Conservation (phyloP, 2,797 vertebrate genomes). For the Oryzias sinensis region DNA sequence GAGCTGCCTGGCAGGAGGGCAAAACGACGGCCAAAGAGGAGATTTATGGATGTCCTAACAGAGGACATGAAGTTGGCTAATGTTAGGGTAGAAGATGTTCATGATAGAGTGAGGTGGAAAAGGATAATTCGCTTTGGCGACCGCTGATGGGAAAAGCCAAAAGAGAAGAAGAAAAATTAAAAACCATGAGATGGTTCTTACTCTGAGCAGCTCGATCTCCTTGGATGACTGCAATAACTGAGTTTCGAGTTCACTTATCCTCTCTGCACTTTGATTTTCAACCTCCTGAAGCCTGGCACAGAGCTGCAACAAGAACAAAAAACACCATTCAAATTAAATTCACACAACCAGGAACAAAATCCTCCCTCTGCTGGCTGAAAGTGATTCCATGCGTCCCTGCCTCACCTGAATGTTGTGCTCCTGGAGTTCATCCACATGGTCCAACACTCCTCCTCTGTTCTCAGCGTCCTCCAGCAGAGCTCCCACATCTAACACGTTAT, state of each 20-base stretch:
- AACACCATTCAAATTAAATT: neutral
- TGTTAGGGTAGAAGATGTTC: too few relatives aligned
- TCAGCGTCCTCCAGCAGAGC: conserved; percentile 92
- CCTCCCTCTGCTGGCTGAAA: neutral
- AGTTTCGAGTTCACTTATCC: conserved; percentile 88
- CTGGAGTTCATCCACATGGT: conserved; percentile 88
- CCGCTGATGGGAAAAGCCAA: too few relatives aligned
- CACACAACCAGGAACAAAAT: neutral
- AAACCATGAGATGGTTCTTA: conserved; percentile 39
- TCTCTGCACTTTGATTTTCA: conserved; percentile 82
- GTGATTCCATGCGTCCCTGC: neutral
- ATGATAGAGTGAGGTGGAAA: too few relatives aligned
- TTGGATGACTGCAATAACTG: conserved; percentile 89
- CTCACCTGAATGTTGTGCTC: conserved; percentile 79
- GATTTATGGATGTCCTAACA: too few relatives aligned
- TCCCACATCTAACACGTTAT: conserved; percentile 94
- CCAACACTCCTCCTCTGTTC: conserved; percentile 86
- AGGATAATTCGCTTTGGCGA: too few relatives aligned
- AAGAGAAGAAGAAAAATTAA: neutral
- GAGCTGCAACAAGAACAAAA: conserved; percentile 73
- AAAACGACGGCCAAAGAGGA: too few relatives aligned
- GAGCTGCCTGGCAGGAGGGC: too few relatives aligned
- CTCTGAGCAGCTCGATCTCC: conserved; percentile 86
- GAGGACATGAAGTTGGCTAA: too few relatives aligned
- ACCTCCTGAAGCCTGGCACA: conserved; percentile 82